Conservation (phyloP, 2,888 invertebrate genomes). For the Entomobrya multifasciata region DNA sequence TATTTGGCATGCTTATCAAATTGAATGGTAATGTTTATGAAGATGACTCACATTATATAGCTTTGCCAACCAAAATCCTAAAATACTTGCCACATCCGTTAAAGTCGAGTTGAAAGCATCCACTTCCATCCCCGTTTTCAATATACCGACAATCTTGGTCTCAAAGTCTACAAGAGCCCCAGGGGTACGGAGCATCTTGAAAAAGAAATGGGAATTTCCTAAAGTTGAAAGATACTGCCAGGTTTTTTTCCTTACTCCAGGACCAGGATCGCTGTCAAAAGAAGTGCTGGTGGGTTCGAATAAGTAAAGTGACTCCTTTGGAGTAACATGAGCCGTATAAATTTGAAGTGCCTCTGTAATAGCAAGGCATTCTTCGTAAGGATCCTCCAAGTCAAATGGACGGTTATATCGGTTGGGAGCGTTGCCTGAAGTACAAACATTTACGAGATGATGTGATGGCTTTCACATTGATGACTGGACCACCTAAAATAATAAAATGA, state of each 20-base stretch:
- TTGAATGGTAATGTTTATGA: not conserved
- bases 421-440: too few species aligned
- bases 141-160: not conserved
- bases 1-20: not conserved
- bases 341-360: not conserved
- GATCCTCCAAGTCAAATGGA: not conserved
- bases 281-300: too few species aligned
- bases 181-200: not conserved
- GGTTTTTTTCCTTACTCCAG: not conserved
- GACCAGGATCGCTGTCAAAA: not conserved
- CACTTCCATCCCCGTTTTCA: not conserved
- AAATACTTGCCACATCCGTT: not conserved
- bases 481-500: not conserved
- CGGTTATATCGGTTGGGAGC: not conserved
- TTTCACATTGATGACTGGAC: not conserved
- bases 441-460: too few species aligned
- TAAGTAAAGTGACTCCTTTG: not conserved
- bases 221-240: not conserved
- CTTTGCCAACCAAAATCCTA: constrained; percentile 2
- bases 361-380: not conserved
- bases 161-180: not conserved
- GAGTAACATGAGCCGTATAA: not conserved
- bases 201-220: not conserved
- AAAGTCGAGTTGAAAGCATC: not conserved
- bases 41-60: not conserved